Evolutionary conservation across 2,888 invertebrate genomes (phyloP).

Genomic region (Orthonevra nobilis): DNA sequence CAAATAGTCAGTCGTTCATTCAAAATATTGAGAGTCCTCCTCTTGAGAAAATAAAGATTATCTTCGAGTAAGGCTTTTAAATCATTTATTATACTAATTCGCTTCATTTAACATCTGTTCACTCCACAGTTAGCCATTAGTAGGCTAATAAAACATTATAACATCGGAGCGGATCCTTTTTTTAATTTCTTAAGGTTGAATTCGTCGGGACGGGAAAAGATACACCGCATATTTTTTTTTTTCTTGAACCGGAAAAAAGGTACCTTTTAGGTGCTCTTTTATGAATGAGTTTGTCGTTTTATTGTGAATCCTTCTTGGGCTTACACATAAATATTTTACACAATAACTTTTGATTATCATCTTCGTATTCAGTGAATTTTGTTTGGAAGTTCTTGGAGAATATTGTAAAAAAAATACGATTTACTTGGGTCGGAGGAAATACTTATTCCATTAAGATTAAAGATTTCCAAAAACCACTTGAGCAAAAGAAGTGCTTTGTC

Average conservation of each 20-base stretch:
- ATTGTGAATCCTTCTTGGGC: slow-evolving; percentile 12
- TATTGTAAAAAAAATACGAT: too few relatives aligned
- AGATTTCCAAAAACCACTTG: too few relatives aligned
- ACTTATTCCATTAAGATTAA: too few relatives aligned
- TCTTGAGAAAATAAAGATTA: not conserved
- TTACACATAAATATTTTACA: slow-evolving; percentile 22
- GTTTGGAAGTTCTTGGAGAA: not conserved
- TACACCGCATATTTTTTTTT: too few relatives aligned
- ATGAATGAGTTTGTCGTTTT: not conserved
- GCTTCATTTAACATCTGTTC: slow-evolving; percentile 8
- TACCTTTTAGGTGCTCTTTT: not conserved
- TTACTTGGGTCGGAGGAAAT: too few relatives aligned
- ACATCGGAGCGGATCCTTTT: slow-evolving; percentile 3
- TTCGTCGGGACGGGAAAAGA: not conserved
- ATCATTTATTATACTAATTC: slow-evolving; percentile 14
- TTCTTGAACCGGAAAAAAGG: slow-evolving; percentile 1
- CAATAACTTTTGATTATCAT: slow-evolving; percentile 39
- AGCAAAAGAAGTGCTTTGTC: too few relatives aligned
- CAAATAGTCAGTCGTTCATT: too few relatives aligned
- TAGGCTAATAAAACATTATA: slow-evolving; percentile 31
- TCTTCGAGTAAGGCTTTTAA: not conserved
- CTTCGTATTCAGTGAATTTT: slow-evolving; percentile 18
- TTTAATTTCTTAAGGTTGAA: not conserved
- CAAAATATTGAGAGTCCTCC: too few relatives aligned
- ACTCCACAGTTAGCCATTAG: slow-evolving; percentile 17